Conservation (phyloP, 1,140 invertebrate genomes). For the Tribolium castaneum region DNA sequence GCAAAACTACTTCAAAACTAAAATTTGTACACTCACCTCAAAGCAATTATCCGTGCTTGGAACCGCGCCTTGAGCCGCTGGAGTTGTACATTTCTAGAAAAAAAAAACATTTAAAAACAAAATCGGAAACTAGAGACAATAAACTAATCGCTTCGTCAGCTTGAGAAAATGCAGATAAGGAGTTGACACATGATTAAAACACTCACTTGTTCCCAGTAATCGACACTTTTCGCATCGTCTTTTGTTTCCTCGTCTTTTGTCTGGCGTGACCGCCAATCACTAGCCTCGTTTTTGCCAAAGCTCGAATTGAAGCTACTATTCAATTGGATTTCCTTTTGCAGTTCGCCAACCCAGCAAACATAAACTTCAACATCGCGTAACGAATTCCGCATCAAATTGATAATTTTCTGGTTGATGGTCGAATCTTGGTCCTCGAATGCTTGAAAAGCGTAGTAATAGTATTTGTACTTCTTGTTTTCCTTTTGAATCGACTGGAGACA, state of each 20-base stretch:
- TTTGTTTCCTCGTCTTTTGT: not conserved
- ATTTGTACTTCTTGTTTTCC: constrained; percentile 41
- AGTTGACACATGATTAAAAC: not conserved
- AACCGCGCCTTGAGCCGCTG: not conserved
- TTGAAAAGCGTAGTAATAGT: constrained; percentile 49
- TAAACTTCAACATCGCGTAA: constrained; percentile 47
- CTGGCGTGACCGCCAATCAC: not conserved
- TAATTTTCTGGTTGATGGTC: constrained; percentile 51
- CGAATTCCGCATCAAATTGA: constrained; percentile 50
- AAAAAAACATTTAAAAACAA: no score
- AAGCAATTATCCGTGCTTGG: not conserved
- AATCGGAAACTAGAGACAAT: not conserved
- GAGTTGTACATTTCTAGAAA: not conserved
- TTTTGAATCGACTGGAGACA: constrained; percentile 52
- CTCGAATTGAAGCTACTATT: not conserved
- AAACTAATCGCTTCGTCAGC: not conserved
- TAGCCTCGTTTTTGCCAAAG: not conserved
- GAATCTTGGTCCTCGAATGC: constrained; percentile 44
- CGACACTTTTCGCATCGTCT: not conserved
- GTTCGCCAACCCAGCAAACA: constrained; percentile 40
- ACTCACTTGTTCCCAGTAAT: not conserved
- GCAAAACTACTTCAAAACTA: not conserved
- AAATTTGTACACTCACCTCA: not conserved
- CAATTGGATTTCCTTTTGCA: not conserved
- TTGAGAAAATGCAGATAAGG: not conserved